A percentile compares a stretch with the other conserved stretches of the same genome.
Evolutionary conservation across 2,888 invertebrate species (phyloP).

Genomic region (Acanthococcus lagerstroemiae): DNA sequence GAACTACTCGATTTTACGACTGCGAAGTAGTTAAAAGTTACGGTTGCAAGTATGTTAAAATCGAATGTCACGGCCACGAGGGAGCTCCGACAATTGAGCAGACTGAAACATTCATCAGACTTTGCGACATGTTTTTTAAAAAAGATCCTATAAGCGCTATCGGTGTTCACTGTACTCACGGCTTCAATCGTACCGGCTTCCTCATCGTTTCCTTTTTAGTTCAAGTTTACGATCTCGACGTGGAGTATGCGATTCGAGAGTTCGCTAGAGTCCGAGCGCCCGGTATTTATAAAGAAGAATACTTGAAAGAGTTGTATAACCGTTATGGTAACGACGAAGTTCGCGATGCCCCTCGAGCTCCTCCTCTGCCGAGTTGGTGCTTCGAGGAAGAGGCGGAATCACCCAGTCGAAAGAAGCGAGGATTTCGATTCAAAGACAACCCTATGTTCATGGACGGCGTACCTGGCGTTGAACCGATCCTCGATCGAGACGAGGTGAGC

Average conservation of each 20-base stretch:
- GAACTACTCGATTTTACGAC: constrained; percentile 87
- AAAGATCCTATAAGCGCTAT: constrained; percentile 62
- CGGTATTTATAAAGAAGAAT: constrained; percentile 96
- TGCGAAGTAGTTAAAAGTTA: constrained; percentile 63
- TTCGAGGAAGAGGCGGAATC: constrained; percentile 43
- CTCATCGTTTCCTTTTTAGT: constrained; percentile 85
- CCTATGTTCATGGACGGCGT: constrained; percentile 80
- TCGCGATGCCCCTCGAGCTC: constrained; percentile 51
- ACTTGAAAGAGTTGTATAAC: constrained; percentile 73
- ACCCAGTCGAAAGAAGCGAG: constrained; percentile 8
- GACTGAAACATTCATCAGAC: constrained; percentile 66
- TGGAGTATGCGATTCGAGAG: constrained; percentile 69
- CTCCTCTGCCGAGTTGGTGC: constrained; percentile 76
- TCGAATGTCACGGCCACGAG: constrained; percentile 83
- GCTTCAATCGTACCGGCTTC: constrained; percentile 97
- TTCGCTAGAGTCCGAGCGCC: constrained; percentile 73
- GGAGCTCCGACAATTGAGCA: constrained; percentile 83
- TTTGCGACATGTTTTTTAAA: constrained; percentile 67
- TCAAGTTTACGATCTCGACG: constrained; percentile 67
- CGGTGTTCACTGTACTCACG: constrained; percentile 92
- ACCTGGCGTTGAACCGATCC: constrained; percentile 61
- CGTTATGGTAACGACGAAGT: constrained; percentile 65
- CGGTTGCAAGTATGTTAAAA: constrained; percentile 74
- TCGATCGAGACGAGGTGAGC: constrained; percentile 50
- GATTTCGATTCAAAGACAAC: constrained; percentile 45